Base-by-base conservation (phyloP, 2,888 invertebrate genomes). In the Lycaena phlaeas region DNA sequence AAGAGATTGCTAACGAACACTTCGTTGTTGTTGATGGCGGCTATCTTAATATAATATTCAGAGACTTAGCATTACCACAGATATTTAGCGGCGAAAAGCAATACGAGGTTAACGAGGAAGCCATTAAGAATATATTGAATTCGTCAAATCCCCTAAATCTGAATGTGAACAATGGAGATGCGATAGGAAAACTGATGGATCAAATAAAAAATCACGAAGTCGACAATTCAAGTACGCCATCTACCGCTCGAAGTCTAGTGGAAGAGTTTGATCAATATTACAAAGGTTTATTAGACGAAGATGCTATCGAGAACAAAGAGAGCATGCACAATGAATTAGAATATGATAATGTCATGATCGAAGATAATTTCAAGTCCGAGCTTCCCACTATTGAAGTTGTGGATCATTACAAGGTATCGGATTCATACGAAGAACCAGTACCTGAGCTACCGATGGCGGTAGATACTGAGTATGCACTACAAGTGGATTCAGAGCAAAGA, bases 101-200 rank as follows among this genome's bases (percentile, higher is more conserved):
- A 40, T 84, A 84, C 45, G 84, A 84, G 52, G 81, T 84, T 1
- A 79, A 84, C 45, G 76, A 79, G 43, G 74, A 76, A 46, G 84
- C 77, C 0, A 57, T 84, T 7, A 72, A 58, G 39, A 74, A 70
- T 45, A 75, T 82, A 30, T 65, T 82, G 1, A 59, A 64, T 41
- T 68, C 75, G 3, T 57, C 70, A 1, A 78, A 72, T 44, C 54
- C 50, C 11, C 57, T 61, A 14, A 51, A 59, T 11, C 51, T 43
- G n/a, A 54, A 50, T 36, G 45, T 59, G 4, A 64, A 54, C 36
- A 64, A 64, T 26, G 57, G 53, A 27, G 63, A 64, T 26, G 56
- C 64, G 0, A 54, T 73, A 2, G 68, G 70, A 14, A 68, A 64
- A 27, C 60, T 79, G 27, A 66, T 78, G 55, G 68, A 75, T 43